Conservation (phyloP, 2,797 vertebrate species). For the Leptodactylus fallax region DNA sequence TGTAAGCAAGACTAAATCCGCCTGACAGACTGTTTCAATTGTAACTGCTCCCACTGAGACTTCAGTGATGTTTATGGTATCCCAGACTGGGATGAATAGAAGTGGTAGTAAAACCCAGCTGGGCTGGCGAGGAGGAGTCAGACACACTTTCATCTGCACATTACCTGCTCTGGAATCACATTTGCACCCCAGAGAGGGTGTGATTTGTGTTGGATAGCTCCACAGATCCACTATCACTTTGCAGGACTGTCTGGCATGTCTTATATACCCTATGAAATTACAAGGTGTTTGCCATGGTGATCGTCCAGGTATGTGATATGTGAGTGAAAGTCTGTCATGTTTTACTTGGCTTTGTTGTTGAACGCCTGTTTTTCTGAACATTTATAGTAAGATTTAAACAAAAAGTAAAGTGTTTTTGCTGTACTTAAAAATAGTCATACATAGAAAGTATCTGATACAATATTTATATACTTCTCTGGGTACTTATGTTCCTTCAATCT, state of each 20-base stretch:
- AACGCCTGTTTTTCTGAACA: too few relatives aligned
- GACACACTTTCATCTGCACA: conserved; percentile 39
- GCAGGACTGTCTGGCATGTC: background rate
- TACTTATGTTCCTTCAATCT: too few relatives aligned
- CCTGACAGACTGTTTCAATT: background rate
- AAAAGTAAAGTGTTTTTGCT: too few relatives aligned
- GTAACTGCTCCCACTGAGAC: conserved; percentile 20
- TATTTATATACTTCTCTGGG: too few relatives aligned
- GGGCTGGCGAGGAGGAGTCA: conserved; percentile 42
- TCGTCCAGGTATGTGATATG: conserved; percentile 32
- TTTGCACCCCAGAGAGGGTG: background rate
- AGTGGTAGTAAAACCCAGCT: conserved; percentile 53
- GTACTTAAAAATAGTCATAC: too few relatives aligned
- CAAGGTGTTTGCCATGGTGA: background rate
- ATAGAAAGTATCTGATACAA: too few relatives aligned
- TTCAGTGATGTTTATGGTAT: too few relatives aligned
- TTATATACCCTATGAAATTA: background rate
- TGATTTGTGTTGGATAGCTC: too few relatives aligned
- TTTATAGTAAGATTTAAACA: too few relatives aligned
- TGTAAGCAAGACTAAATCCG: too few relatives aligned
- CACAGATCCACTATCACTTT: too few relatives aligned
- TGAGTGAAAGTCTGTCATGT: background rate
- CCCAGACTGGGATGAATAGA: conserved; percentile 40
- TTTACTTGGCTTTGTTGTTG: background rate
- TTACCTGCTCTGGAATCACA: conserved; percentile 37